Base-by-base conservation (phyloP, 2,113 vertebrate species). In the Larimichthys crocea region DNA sequence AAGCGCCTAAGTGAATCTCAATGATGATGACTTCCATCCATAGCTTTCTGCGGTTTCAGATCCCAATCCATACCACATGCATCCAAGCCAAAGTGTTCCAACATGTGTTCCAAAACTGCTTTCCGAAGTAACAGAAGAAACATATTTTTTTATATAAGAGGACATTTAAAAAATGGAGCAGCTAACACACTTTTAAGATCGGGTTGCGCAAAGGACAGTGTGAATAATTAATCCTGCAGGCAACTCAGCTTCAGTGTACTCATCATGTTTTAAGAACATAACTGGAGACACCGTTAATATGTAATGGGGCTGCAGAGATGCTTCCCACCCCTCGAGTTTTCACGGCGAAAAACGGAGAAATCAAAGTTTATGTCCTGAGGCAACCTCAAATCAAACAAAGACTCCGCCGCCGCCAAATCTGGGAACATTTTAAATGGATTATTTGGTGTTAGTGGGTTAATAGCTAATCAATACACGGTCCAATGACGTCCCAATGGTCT, bases 341-440 rank as follows among this genome's bases (percentile, higher is more conserved):
- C 57, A 35, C 3, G 10, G 49, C 16, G 3, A 69, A 87, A 87
- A 79, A 57, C 35, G n/a, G 66, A 79, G 67, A 90, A 92, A 93
- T 90, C 88, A 93, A 93, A 88, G 88, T 87, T 82, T 82, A 85
- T 89, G 82, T 91, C 92, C 86, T 85, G 63, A 89, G 88, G 88
- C 91, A 88, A 84, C 79, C 81, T 66, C n/a, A 6, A 78, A 72
- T 78, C 73, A 94, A 92, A 94, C 77, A 76, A 87, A 88, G 55
- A 85, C 79, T 14, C 80, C 74, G 89, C 92, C 84, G 69, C 82
- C 78, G 82, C 91, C 94, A 46, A 95, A 91, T 95, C 92, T 92
- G 93, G 88, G 92, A 94, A 92, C 94, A 92, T 94, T 96, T 96
- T 94, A 79, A 93, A 96, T 94, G 93, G 96, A 97, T 97, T 95